Conservation (phyloP, 2,797 vertebrate species). For the Hozukius guyotensis region DNA sequence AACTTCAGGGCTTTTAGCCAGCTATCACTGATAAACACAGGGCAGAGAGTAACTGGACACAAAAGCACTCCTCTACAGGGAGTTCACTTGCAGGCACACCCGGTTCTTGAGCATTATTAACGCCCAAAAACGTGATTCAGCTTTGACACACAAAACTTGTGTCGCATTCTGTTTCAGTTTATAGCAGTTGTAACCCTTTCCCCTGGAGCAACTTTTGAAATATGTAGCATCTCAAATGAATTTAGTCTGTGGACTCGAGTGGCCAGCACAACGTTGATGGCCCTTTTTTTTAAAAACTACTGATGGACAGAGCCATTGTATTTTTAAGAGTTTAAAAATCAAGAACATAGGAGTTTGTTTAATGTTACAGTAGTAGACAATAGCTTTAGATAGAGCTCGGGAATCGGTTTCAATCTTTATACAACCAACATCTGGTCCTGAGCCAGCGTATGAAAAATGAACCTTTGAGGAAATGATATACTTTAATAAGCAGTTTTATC, state of each 20-base stretch:
- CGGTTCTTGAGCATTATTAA: conserved; percentile 29
- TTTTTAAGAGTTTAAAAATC: neutral
- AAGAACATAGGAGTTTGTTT: neutral
- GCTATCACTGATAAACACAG: conserved; percentile 19
- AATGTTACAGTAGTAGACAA: neutral
- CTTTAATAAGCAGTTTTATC: neutral
- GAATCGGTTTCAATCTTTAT: neutral
- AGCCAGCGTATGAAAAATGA: neutral
- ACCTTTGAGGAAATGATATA: neutral
- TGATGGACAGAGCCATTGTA: no score
- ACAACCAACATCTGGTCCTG: neutral
- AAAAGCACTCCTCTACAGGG: conserved; percentile 56
- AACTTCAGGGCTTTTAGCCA: conserved; percentile 33
- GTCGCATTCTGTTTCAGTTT: conserved; percentile 12
- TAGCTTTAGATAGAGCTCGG: neutral
- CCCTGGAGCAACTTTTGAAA: neutral
- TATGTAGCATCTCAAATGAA: neutral
- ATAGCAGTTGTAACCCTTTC: neutral
- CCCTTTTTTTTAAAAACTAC: neutral
- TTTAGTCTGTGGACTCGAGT: neutral
- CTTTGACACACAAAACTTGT: conserved; percentile 34
- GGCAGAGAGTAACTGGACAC: conserved; percentile 39
- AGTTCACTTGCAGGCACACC: conserved; percentile 41
- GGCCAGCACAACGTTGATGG: neutral
- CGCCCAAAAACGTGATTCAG: neutral